Evolutionary conservation across 2,113 vertebrate genomes (phyloP), one percentile per base, ranked within the genome.

Genomic region (Cyrtonyx montezumae): DNA sequence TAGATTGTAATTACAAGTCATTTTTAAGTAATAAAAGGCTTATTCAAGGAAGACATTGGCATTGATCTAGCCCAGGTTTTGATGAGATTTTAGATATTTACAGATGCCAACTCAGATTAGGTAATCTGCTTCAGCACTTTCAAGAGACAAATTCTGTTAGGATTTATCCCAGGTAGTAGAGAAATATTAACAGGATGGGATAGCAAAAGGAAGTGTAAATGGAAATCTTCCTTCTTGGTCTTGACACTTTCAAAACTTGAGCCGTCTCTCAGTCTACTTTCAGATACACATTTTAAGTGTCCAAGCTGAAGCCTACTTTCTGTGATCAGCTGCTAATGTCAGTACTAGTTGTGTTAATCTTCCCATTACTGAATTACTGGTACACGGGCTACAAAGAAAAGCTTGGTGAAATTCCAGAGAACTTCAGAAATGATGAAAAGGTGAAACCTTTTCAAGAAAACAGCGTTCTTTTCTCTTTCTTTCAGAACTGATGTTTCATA

Each of bases 401-500:
- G 28, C 51, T 69, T 85, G 43, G 42, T 42, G 43, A 17, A 79
- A 82, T 53, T 58, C 30, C 14, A 40, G 14, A 32, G 9, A 56
- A 22, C 17, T 91, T 65, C 8, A 36, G 34, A 18, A 78, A 19
- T 63, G 71, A 51, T 32, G n/a, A 71, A 67, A 30, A 49, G 13
- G 37, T 56, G 23, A 71, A 83, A 63, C 22, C 75, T 94, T 40
- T 42, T 23, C 37, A 78, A 88, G 19, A 70, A 86, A 85, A 66
- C 1, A 3, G 40, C 45, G 34, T 78, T 53, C 1, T 71, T 86
- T 83, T 56, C 58, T 95, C 66, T 92, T 56, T 87, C 56, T 62
- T 91, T 82, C 96, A 98, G 99, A 98, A 79, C 95, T 98, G 71
- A 97, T 99, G 93, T 98, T 98, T 97, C 96, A 97, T 69, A 97